These are phyloP conservation scores for Craseonycteris thonglongyai DNA, from an alignment of 2,113 vertebrate genomes.

Conservation along the genomic window DNA sequence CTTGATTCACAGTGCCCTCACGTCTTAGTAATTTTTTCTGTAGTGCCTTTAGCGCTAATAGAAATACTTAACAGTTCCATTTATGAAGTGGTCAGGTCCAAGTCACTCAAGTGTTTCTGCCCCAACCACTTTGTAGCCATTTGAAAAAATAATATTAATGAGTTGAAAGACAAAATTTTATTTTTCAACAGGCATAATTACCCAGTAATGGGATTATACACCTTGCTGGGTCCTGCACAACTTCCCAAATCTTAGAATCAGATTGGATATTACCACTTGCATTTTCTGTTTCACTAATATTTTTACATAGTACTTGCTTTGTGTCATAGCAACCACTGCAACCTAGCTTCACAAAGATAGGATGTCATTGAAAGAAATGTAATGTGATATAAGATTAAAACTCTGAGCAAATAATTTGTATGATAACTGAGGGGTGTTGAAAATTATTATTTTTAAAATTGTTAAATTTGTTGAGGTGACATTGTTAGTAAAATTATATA, in stretches of 20 bases:
- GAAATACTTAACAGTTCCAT: background rate
- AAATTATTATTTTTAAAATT: background rate
- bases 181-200: background rate
- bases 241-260: background rate
- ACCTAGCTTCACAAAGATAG: background rate
- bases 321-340: background rate
- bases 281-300: background rate
- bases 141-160: background rate
- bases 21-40: background rate
- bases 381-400: background rate
- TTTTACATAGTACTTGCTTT: background rate
- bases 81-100: background rate
- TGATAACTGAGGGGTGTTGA: background rate
- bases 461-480: no score
- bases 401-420: background rate
- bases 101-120: background rate
- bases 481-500: no score
- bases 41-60: background rate
- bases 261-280: background rate
- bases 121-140: background rate
- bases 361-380: background rate
- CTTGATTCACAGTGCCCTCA: no score
- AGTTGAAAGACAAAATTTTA: background rate
- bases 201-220: background rate
- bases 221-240: background rate